These are phyloP conservation scores for Andrena cerasifolii DNA, from an alignment of 1,140 invertebrate species.

Conservation along the genomic window DNA sequence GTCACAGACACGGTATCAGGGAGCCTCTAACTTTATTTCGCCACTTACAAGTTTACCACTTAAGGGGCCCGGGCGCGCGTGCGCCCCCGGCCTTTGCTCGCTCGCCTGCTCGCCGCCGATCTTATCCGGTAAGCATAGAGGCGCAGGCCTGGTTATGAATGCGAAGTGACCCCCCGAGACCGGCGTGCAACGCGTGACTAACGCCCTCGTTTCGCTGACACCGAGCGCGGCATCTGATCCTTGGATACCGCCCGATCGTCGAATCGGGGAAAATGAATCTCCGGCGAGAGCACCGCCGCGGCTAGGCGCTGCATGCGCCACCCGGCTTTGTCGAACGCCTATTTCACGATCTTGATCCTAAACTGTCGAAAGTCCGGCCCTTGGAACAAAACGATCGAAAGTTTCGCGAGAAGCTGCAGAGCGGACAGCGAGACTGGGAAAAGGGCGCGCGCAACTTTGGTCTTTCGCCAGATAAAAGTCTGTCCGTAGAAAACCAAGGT, in stretches of 20 bases:
- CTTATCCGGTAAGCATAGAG: slow-evolving; percentile 18
- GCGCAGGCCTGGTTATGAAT: slow-evolving; percentile 22
- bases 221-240: neutral
- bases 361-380: neutral
- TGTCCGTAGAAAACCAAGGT: neutral
- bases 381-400: neutral
- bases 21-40: slow-evolving; percentile 79
- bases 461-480: neutral
- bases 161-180: slow-evolving; percentile 10
- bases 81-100: neutral
- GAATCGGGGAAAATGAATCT: neutral
- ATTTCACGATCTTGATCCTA: neutral
- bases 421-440: neutral
- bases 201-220: slow-evolving; percentile 17
- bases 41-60: slow-evolving; percentile 81
- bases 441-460: neutral
- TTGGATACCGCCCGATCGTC: neutral
- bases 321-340: neutral
- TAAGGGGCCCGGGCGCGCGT: slow-evolving; percentile 42
- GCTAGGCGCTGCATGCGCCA: too few species aligned
- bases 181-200: slow-evolving; percentile 29
- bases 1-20: slow-evolving; percentile 78
- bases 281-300: neutral
- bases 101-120: neutral
- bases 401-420: neutral